These are phyloP conservation scores for Hyles euphorbiae DNA, from an alignment of 1,140 invertebrate genomes.

Conservation along the genomic window DNA sequence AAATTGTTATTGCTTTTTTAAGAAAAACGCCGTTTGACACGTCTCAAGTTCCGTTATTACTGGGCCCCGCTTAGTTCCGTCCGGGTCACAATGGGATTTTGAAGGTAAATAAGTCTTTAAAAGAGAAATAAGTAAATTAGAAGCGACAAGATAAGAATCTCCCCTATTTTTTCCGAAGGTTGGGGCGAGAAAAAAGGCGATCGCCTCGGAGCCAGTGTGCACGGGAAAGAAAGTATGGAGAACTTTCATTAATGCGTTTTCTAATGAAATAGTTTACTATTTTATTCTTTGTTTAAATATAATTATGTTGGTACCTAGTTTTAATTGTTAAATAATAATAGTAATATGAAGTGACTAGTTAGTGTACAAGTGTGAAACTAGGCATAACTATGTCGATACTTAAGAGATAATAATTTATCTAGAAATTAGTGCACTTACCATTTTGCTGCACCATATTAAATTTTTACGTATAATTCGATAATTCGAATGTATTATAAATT, in stretches of 20 bases:
- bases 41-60: conserved; percentile 66
- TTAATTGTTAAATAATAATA: too few relatives aligned
- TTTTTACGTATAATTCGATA: too few relatives aligned
- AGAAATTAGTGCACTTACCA: too few relatives aligned
- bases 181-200: conserved; percentile 70
- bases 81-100: conserved; percentile 73
- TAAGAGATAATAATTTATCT: too few relatives aligned
- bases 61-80: conserved; percentile 48
- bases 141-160: conserved; percentile 81
- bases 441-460: too few relatives aligned
- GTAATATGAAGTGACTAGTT: too few relatives aligned
- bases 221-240: conserved; percentile 35
- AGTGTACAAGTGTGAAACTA: too few relatives aligned
- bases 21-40: conserved; percentile 70
- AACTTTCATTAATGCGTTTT: background rate
- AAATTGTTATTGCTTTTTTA: conserved; percentile 75
- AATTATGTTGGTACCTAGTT: too few relatives aligned
- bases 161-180: conserved; percentile 75
- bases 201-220: conserved; percentile 53
- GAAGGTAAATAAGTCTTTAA: conserved; percentile 80
- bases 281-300: background rate
- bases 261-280: background rate
- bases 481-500: too few relatives aligned
- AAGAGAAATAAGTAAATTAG: conserved; percentile 82
- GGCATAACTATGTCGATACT: too few relatives aligned